Conservation (phyloP, 2,113 vertebrate species). For the Uria lomvia region DNA sequence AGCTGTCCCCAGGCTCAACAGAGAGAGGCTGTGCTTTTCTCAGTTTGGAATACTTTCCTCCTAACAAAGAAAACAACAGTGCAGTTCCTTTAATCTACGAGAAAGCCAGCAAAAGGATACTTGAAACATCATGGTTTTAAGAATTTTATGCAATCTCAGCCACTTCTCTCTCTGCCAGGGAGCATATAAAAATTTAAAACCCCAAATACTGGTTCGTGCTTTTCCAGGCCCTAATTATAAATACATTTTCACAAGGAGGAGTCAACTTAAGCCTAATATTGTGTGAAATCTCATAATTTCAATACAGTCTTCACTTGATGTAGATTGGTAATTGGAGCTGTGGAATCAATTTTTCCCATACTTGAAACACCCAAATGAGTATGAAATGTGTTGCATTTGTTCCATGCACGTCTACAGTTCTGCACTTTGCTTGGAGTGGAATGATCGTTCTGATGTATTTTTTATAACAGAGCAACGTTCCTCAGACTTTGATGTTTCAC, state of each 20-base stretch:
- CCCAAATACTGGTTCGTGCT: slow-evolving; percentile 6
- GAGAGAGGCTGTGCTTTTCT: background rate
- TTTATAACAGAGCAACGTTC: slow-evolving; percentile 63
- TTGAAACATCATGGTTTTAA: slow-evolving; percentile 14
- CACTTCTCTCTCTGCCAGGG: background rate
- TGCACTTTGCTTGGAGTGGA: background rate
- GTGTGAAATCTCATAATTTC: slow-evolving; percentile 31
- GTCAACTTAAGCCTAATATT: slow-evolving; percentile 39
- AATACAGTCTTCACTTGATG: slow-evolving; percentile 8
- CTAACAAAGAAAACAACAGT: background rate
- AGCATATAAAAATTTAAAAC: slow-evolving; percentile 44
- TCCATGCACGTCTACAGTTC: slow-evolving; percentile 10
- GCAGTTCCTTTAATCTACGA: background rate
- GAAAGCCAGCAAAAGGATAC: slow-evolving; percentile 4
- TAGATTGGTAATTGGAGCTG: slow-evolving; percentile 35
- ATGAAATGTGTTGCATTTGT: slow-evolving; percentile 49
- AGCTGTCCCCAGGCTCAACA: background rate
- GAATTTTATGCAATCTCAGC: slow-evolving; percentile 36
- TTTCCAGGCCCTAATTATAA: slow-evolving; percentile 32
- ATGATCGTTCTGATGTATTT: slow-evolving; percentile 61
- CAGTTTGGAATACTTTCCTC: background rate
- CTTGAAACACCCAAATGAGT: slow-evolving; percentile 50
- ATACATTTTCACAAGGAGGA: slow-evolving; percentile 47
- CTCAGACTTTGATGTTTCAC: slow-evolving; percentile 78
- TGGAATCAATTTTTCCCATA: slow-evolving; percentile 51